phyloP scores from a whole-genome alignment of 2,888 invertebrate species.

The Norana najaformis region DNA sequence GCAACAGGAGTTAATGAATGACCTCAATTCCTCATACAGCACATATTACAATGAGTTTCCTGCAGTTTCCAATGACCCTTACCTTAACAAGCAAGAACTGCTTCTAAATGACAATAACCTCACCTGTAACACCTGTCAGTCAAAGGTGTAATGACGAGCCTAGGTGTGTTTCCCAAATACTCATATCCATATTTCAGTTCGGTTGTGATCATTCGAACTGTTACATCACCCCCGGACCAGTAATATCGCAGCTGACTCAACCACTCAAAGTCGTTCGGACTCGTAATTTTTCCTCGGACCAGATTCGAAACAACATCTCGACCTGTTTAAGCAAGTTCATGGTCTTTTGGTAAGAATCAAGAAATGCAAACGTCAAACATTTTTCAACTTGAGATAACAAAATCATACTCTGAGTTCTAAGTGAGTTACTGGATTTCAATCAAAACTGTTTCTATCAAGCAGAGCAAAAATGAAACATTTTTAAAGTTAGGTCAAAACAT shows the following conservation, averaged over 20 bases:
- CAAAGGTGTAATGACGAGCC: conserved; percentile 86
- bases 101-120: not conserved
- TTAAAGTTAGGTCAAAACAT: too few species aligned
- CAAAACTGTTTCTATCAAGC: not conserved
- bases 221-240: conserved; percentile 80
- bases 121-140: conserved; percentile 70
- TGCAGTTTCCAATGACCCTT: not conserved
- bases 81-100: not conserved
- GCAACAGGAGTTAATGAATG: too few species aligned
- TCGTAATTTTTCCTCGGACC: conserved; percentile 80
- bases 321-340: not conserved
- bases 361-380: conserved; percentile 30
- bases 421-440: too few species aligned
- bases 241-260: conserved; percentile 79
- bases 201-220: conserved; percentile 94
- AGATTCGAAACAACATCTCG: conserved; percentile 90
- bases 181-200: conserved; percentile 91
- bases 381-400: too few species aligned
- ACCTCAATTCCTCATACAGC: too few species aligned
- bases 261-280: conserved; percentile 61
- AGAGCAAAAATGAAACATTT: conserved; percentile 36
- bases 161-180: conserved; percentile 91
- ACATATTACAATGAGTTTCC: not conserved
- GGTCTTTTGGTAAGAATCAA: not conserved
- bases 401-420: too few species aligned